Percentiles rank a stretch among this genome's conserved stretches.
phyloP scores from a whole-genome alignment of 2,797 vertebrate genomes.

The Alca torda region DNA sequence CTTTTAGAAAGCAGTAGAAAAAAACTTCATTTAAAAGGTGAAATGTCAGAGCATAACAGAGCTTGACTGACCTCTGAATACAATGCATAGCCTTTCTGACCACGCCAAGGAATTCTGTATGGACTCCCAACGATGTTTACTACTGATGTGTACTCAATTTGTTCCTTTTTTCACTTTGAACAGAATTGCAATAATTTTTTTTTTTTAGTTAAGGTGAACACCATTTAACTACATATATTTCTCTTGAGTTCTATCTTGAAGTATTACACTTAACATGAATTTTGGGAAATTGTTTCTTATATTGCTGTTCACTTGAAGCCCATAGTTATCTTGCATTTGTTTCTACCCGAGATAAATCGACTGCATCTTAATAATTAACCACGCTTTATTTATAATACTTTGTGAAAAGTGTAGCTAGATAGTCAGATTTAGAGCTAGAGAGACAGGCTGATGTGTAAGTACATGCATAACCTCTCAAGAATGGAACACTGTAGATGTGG shows the following conservation, averaged over 20 bases:
- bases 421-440: background rate
- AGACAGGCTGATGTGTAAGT: background rate
- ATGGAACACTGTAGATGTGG: background rate
- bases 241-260: background rate
- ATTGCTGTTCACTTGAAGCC: background rate
- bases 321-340: background rate
- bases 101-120: background rate
- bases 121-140: background rate
- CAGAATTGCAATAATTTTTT: background rate
- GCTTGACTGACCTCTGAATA: background rate
- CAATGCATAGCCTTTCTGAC: background rate
- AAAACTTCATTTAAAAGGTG: background rate
- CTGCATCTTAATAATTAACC: background rate
- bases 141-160: background rate
- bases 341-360: background rate
- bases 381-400: background rate
- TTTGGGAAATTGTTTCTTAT: background rate
- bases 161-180: background rate
- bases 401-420: background rate
- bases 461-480: background rate
- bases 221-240: background rate
- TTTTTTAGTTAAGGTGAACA: background rate
- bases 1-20: background rate
- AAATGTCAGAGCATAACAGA: background rate
- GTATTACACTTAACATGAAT: background rate